Percentiles rank a stretch among this genome's conserved stretches.
phyloP scores from a whole-genome alignment of 1,140 invertebrate species.

The Nebria ingens region DNA sequence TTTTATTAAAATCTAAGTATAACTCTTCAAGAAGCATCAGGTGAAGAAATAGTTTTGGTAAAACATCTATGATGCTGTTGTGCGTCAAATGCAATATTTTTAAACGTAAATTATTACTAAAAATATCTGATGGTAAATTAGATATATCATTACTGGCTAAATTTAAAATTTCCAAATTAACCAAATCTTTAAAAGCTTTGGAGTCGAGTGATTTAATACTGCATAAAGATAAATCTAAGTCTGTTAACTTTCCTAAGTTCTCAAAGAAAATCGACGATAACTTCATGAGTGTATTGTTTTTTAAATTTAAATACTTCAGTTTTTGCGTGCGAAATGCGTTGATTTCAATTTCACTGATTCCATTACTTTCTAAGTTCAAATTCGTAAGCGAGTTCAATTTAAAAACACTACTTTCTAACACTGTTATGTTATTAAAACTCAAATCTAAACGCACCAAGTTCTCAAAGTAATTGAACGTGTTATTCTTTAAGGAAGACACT shows the following conservation, averaged over 20 bases:
- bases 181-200: neutral
- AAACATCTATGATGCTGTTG: neutral
- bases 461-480: neutral
- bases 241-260: neutral
- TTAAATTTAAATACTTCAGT: neutral
- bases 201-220: neutral
- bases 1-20: neutral
- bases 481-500: neutral
- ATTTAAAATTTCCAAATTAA: neutral
- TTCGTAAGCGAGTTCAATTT: neutral
- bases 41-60: neutral
- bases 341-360: conserved; percentile 1
- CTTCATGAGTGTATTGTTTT: neutral
- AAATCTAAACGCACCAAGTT: neutral
- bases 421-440: neutral
- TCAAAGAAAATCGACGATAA: neutral
- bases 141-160: neutral
- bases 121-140: neutral
- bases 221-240: neutral
- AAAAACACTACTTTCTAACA: neutral
- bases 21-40: neutral
- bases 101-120: neutral
- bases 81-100: neutral
- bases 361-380: conserved; percentile 2
- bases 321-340: neutral